phyloP scores from a whole-genome alignment of 2,113 vertebrate species.

The Mastomys coucha region DNA sequence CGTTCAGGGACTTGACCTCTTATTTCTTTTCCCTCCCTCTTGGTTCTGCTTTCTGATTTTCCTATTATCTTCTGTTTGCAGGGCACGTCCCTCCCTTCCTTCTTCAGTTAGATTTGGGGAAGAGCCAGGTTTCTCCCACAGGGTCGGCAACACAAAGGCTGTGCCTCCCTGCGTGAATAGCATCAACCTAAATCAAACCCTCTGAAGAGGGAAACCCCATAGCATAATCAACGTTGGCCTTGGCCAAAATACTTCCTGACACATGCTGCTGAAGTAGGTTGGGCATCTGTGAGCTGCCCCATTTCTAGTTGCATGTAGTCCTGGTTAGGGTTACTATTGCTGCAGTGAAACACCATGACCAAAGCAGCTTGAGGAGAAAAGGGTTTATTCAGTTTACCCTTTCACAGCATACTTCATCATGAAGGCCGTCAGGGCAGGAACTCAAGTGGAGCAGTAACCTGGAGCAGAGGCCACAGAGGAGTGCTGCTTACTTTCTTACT shows the following conservation, averaged over 20 bases:
- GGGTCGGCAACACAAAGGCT: background rate
- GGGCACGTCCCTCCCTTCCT: background rate
- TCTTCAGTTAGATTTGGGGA: background rate
- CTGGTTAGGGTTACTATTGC: background rate
- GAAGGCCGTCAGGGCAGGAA: background rate
- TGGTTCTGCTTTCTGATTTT: background rate
- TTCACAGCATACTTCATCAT: background rate
- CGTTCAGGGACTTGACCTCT: background rate
- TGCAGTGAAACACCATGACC: background rate
- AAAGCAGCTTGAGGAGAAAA: background rate
- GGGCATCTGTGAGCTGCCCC: background rate
- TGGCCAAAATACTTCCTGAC: background rate
- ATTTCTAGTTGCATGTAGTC: background rate
- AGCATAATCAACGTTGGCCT: background rate
- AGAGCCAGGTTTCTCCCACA: background rate
- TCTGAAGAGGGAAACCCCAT: no score
- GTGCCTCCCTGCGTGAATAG: background rate
- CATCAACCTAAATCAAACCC: background rate
- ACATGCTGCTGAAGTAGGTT: background rate
- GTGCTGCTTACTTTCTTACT: background rate
- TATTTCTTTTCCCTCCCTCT: background rate
- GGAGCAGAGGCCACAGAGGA: background rate
- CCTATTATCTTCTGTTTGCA: background rate
- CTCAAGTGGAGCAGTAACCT: background rate
- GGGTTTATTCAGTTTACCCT: background rate